A percentile compares a stretch with the other conserved stretches of the same genome.
Evolutionary conservation across 2,797 vertebrate species (phyloP).

Genomic region (Sebastes oblongus): DNA sequence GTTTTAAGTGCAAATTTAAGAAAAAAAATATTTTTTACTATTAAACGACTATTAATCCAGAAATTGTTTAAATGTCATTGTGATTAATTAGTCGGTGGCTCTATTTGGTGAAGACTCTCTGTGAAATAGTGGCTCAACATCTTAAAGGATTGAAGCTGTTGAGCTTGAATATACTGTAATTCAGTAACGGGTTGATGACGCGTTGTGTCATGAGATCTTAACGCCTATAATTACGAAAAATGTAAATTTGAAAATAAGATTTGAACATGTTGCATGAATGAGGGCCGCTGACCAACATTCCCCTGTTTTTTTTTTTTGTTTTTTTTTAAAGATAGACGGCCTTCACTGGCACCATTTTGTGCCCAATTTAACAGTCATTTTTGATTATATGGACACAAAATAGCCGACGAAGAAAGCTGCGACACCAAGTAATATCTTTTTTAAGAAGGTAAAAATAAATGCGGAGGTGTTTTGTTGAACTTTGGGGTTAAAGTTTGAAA

Average conservation of each 20-base stretch:
- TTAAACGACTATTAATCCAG: background rate
- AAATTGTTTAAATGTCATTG: background rate
- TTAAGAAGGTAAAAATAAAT: background rate
- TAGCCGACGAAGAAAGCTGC: background rate
- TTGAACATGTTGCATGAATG: background rate
- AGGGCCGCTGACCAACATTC: constrained; percentile 4
- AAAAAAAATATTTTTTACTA: background rate
- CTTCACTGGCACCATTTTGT: background rate
- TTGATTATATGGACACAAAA: background rate
- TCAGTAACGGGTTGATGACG: background rate
- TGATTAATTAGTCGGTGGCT: background rate
- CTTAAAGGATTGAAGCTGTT: background rate
- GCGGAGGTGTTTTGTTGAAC: background rate
- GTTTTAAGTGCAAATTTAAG: background rate
- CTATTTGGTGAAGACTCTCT: background rate
- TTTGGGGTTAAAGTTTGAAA: constrained; percentile 56
- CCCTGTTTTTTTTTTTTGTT: background rate
- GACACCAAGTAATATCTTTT: background rate
- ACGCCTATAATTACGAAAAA: background rate
- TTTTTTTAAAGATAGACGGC: background rate
- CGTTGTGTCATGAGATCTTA: background rate
- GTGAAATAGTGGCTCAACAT: background rate
- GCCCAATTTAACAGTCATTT: background rate
- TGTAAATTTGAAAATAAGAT: background rate
- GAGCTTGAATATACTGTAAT: background rate